Evolutionary conservation across 2,888 invertebrate species (phyloP), one percentile per base, ranked within the genome.

Genomic region (Cheilosia grossa): DNA sequence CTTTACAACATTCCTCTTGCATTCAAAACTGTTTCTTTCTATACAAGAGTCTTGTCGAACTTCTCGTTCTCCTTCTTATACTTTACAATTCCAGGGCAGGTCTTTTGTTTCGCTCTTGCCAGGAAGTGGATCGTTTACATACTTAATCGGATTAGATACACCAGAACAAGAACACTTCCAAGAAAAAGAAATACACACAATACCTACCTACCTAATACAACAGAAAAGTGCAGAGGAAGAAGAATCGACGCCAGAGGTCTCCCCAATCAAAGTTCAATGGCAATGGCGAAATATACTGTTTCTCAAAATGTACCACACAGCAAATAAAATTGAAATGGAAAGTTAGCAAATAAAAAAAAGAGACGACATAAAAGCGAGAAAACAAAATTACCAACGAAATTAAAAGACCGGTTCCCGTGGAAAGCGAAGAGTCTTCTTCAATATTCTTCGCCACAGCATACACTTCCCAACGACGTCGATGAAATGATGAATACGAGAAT

Each of bases 201-300:
- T 24, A 24, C 2, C 24, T n/a, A 44, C 1, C 19, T 27, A 27
- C 4, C 3, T 24, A 30, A 9, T 30, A 30, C 30, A n/a, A 24
- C 1, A 19, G 15, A 4, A 54, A 51, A 21, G 17, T n/a, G 15
- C 15, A 59, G 13, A 53, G 17, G 17, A 49, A 42, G 40, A 59
- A 59, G n/a, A 30, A 2, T 30, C 9, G 30, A 30, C 30, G 30
- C 30, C 30, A 30, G 30, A 58, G 40, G 42, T 13, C 67, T 42
- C 44, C 42, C 67, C 80, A 81, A 81, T 74, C 83, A 81, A 85
- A 85, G 85, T 85, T 85, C 85, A 85, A 85, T 85, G 83, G 80
- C 83, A 80, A 80, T 67, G 37, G 47, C 61, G 21, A 78, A 66
- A 40, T 49, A 40, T 49, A 59, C 54, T 51, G 64, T 72, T 37